A percentile compares a stretch with the other conserved stretches of the same genome.
Conservation (phyloP, 2,113 vertebrate species). For the Chiloscyllium plagiosum region DNA sequence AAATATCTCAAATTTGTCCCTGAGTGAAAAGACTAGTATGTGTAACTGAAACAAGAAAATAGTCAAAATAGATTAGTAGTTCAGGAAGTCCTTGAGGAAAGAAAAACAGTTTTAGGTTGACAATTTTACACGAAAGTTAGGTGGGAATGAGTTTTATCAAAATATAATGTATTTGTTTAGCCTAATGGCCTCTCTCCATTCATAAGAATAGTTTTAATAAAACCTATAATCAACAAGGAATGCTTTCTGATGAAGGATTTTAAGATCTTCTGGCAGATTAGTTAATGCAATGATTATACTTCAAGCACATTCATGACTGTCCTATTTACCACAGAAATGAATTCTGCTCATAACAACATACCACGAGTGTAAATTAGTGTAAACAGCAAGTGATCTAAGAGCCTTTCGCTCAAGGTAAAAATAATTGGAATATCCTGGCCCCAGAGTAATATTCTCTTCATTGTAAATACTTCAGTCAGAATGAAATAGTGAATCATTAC, state of each 20-base stretch:
- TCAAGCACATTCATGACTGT: not conserved
- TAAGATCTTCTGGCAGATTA: not conserved
- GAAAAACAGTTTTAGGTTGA: not conserved
- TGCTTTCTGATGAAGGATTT: not conserved
- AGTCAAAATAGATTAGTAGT: not conserved
- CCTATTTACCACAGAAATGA: not conserved
- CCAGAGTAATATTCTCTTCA: not conserved
- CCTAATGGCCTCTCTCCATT: too few species aligned
- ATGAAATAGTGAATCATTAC: not conserved
- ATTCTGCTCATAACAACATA: not conserved
- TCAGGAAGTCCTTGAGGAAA: not conserved
- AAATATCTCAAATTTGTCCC: too few species aligned
- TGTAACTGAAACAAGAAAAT: not conserved
- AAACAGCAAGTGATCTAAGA: not conserved
- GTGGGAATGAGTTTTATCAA: not conserved
- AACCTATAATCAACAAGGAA: not conserved
- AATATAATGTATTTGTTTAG: not conserved
- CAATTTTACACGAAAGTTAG: not conserved
- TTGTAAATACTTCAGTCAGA: not conserved
- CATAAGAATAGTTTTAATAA: not conserved
- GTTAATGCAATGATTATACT: not conserved
- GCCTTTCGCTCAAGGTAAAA: not conserved
- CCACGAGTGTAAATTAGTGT: not conserved
- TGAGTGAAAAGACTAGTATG: too few species aligned
- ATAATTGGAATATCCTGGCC: not conserved